Evolutionary conservation across 2,888 invertebrate species (phyloP), one percentile per base, ranked within the genome.

Genomic region (Herminia tarsipennalis): DNA sequence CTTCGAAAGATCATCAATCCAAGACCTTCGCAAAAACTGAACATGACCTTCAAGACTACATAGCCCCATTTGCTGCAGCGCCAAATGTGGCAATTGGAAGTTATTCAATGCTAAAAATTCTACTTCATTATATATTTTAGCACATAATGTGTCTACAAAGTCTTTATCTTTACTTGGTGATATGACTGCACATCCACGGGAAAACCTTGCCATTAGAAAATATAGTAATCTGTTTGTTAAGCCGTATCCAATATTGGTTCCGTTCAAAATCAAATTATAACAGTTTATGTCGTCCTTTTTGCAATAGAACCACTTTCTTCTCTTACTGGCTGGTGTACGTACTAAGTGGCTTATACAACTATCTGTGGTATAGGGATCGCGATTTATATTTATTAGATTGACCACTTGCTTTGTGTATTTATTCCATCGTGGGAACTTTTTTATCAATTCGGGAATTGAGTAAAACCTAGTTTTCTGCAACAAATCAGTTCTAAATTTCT

Each of bases 41-140:
- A 54, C 53, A 40, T 81, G 70, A 0, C 83, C 83, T 1, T 67
- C 60, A 5, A 81, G 20, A 5, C 66, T 20, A 59, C 84, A 85
- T 0, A 81, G 39, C 2, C 58, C 25, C 4, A 81, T 76, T 10
- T 78, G 70, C 62, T 83, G 81, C 48, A 79, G 37, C 21, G 85
- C 40, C 10, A 86, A 56, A 48, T 83, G 81, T 0, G 61, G 44
- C 1, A 56, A 5, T 12, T 24, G 20, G 37, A 64, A 81, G 1
- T 54, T 46, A 32, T 76, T 54, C 0, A 6, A 6, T 1, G 66
- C 68, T 5, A 81, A 76, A 41, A 66, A 79, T 16, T 72, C 51
- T 0, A 68, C 66, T 53, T 84, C 83, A 6, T 55, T 50, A 39
- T 62, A 77, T 0, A 67, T 60, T 1, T 29, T 60, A 1, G 50